Conservation (phyloP, 2,888 invertebrate genomes). For the Hemicrepidius hirtus region DNA sequence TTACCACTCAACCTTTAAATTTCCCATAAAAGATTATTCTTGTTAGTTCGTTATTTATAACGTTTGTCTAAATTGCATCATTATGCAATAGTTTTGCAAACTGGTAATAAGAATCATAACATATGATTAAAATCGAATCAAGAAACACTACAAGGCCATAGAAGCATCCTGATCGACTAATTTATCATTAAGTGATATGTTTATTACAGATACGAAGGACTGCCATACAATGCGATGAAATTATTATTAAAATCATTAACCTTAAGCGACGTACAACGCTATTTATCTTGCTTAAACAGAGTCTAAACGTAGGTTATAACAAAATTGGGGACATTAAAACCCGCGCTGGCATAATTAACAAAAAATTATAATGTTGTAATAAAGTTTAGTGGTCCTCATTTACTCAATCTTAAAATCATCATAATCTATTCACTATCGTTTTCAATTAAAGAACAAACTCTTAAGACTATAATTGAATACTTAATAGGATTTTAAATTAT, state of each 20-base stretch:
- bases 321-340: slow-evolving; percentile 22
- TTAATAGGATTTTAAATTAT: too few species aligned
- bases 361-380: slow-evolving; percentile 24
- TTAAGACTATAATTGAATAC: too few species aligned
- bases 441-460: neutral
- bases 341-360: slow-evolving; percentile 3
- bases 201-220: slow-evolving; percentile 39
- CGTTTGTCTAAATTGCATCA: slow-evolving; percentile 40
- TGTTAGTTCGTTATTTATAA: slow-evolving; percentile 31
- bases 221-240: slow-evolving; percentile 24
- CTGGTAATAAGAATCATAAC: slow-evolving; percentile 33
- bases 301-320: slow-evolving; percentile 1
- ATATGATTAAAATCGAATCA: slow-evolving; percentile 48
- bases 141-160: slow-evolving; percentile 35
- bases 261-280: slow-evolving; percentile 28
- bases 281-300: slow-evolving; percentile 32
- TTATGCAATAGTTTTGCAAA: slow-evolving; percentile 46
- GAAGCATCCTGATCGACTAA: slow-evolving; percentile 45
- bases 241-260: slow-evolving; percentile 36
- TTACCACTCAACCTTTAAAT: slow-evolving; percentile 14
- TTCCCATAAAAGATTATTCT: slow-evolving; percentile 18
- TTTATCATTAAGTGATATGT: slow-evolving; percentile 47
- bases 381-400: neutral
- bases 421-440: neutral
- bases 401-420: neutral